Evolutionary conservation across 2,113 vertebrate species (phyloP), one percentile per base, ranked within the genome.

Genomic region (Phaethon lepturus): DNA sequence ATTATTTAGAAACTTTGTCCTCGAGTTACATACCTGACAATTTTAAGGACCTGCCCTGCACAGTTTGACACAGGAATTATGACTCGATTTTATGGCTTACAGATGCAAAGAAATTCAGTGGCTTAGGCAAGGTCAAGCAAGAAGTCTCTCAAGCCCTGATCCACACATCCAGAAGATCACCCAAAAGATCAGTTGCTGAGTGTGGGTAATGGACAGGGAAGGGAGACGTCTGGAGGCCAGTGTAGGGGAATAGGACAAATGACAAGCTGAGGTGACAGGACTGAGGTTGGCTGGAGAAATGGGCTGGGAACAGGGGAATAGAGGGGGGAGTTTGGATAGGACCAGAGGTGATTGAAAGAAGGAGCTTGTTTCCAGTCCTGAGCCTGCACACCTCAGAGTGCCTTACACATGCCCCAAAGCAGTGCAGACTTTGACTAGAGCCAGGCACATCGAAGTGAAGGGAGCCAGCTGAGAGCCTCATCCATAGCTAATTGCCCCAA

Each of bases 51-150:
- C 29, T 93, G 13, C 42, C 26, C 55, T 53, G 50, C 38, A 64
- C 29, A 24, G 33, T 73, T 77, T 89, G 45, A 84, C 29, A 74
- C 1, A 4, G 45, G 38, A 68, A 60, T 88, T 77, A 66, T 42
- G 29, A 63, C 16, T 84, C 42, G 29, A 8, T 77, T 89, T 82
- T 82, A 38, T 55, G 58, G 15, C 3, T 88, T 86, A 59, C 31
- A 87, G 69, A 76, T 45, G 53, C 44, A 69, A 77, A 83, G 56
- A 76, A 68, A 91, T 73, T 73, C 59, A 76, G 16, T 72, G 76
- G 33, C 40, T 73, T 84, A 69, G 45, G 19, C 40, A 91, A 91
- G 29, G 64, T 73, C 63, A 96, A 83, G 33, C 16, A 68, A 84
- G 63, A 77, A 71, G 47, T 58, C 9, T 86, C 29, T 11, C 40